Percentiles rank a stretch among this genome's conserved stretches.
These are phyloP conservation scores for Scatophagus argus DNA, from an alignment of 2,113 vertebrate species.

Conservation along the genomic window DNA sequence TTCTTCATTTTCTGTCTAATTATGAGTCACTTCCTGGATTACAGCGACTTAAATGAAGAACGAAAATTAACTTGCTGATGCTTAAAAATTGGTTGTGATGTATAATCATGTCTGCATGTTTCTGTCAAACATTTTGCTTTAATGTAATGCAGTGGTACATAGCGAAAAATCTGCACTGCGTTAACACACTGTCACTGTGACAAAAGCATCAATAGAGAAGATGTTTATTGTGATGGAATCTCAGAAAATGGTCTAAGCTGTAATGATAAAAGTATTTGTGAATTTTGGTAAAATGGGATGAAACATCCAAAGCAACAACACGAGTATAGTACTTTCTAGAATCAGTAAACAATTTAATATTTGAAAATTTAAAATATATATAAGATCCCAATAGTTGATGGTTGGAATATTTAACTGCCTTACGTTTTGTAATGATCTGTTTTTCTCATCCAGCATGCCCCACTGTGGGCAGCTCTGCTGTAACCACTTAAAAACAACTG, in stretches of 20 bases:
- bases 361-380: background rate
- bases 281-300: background rate
- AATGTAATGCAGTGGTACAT: background rate
- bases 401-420: constrained; percentile 6
- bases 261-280: background rate
- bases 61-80: background rate
- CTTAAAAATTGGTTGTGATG: background rate
- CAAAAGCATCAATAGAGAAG: background rate
- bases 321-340: background rate
- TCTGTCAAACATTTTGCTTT: background rate
- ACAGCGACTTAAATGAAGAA: background rate
- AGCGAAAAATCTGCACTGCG: background rate
- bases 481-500: constrained; percentile 51
- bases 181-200: background rate
- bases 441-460: constrained; percentile 31
- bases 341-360: background rate
- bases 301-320: background rate
- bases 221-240: background rate
- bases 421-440: constrained; percentile 30
- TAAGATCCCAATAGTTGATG: background rate
- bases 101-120: background rate
- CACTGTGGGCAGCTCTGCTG: constrained; percentile 45
- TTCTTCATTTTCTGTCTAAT: background rate
- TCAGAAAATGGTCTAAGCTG: background rate
- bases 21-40: background rate